Evolutionary conservation across 1,140 invertebrate species (phyloP), one percentile per base, ranked within the genome.

Genomic region (Drosophila sp.): DNA sequence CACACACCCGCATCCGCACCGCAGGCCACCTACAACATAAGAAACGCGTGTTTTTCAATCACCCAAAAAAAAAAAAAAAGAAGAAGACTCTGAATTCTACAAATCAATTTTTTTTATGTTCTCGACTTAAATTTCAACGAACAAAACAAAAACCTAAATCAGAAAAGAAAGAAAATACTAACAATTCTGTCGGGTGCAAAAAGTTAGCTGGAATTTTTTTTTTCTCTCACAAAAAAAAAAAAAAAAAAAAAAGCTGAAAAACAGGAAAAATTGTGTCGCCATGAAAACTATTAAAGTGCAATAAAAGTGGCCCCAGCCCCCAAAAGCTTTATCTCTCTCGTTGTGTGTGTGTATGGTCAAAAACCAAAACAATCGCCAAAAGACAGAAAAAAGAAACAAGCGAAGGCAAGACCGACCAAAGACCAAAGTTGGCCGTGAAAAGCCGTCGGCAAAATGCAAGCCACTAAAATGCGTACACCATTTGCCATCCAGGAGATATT

Each of bases 401-500:
- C 10, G 29, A 62, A 40, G 23, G 33, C 17, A 27, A 33, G 17
- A 55, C 5, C n/a, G 4, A 58, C 61, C 30, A 30, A 30, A 33
- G 44, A 25, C 40, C 25, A 30, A 30, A 30, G 30, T 3, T 4
- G 33, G 30, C 11, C 6, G 32, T 3, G 47, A 32, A 66, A 61
- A 60, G 70, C 83, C 84, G 84, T 65, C 84, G 84, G 84, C 84
- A 84, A 79, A 79, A 92, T 92, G 91, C 91, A 92, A 73, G 91
- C 91, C 27, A 91, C 91, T 55, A 92, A 92, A 89, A 90, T 92
- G 93, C 94, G 97, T 73, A 97, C 96, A 65, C 97, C 97, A 17
- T 98, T 98, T 92, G 97, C 96, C 80, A 98, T 98, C 85, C 97
- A 98, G 92, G 97, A 98, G 93, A 94, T 98, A 76, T 93, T 98